Conservation (phyloP, 2,888 invertebrate species). For the Sarcophaga caerulescens region DNA sequence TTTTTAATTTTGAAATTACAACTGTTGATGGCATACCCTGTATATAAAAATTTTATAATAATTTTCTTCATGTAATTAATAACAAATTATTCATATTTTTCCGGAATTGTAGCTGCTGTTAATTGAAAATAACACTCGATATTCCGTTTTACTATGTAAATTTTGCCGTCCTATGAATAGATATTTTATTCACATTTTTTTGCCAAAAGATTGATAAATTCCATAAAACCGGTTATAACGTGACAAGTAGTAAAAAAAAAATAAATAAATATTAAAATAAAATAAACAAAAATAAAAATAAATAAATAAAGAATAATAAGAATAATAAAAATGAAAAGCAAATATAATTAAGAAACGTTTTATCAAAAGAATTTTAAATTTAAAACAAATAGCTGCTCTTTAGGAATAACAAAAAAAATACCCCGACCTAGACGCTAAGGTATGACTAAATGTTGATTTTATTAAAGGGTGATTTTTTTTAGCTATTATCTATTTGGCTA, state of each 20-base stretch:
- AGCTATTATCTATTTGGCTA: no score
- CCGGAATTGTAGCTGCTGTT: not conserved
- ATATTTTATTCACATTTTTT: not conserved
- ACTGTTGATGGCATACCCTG: not conserved
- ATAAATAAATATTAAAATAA: not conserved
- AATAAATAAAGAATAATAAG: not conserved
- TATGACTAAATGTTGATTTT: not conserved
- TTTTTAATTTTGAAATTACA: not conserved
- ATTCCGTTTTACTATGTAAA: not conserved
- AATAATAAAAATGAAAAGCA: not conserved
- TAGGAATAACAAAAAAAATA: not conserved
- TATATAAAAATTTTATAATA: not conserved
- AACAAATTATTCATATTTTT: constrained; percentile 6
- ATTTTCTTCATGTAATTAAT: not conserved
- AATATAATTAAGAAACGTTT: not conserved
- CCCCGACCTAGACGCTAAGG: not conserved
- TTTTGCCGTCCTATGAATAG: not conserved
- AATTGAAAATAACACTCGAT: not conserved
- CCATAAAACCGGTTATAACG: constrained; percentile 18
- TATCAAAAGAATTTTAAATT: not conserved
- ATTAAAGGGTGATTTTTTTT: no score
- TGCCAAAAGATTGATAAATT: not conserved
- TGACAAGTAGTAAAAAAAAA: not conserved
- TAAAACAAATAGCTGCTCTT: not conserved
- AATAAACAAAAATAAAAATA: not conserved